These are phyloP conservation scores for Etia nguti DNA, from an alignment of 2,113 vertebrate genomes.

Conservation along the genomic window DNA sequence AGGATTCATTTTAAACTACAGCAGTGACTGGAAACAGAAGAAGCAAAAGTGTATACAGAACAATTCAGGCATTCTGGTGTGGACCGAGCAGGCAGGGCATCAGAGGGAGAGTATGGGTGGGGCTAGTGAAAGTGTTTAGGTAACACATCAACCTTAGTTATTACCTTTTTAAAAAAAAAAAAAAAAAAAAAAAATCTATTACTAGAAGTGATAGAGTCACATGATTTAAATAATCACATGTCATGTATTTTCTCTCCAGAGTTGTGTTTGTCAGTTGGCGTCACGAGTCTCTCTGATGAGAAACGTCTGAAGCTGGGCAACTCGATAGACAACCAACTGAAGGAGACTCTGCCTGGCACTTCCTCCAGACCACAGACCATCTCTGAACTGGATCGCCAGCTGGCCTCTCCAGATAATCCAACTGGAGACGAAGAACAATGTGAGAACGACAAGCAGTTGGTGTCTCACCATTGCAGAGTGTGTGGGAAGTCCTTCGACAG, in stretches of 20 bases:
- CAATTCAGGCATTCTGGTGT: neutral
- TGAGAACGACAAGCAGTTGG: neutral
- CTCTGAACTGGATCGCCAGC: neutral
- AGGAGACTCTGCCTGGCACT: neutral
- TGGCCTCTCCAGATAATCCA: neutral
- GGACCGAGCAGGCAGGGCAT: neutral
- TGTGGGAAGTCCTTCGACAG: conserved; percentile 36
- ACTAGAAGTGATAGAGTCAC: neutral
- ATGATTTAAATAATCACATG: neutral
- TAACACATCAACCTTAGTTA: neutral
- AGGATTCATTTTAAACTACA: neutral
- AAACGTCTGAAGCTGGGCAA: neutral
- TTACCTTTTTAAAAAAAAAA: neutral
- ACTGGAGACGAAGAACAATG: neutral
- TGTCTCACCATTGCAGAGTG: conserved; percentile 25
- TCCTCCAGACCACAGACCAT: neutral
- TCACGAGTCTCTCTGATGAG: neutral
- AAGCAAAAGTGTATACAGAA: neutral
- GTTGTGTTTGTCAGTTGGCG: neutral
- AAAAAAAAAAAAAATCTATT: neutral
- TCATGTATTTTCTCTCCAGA: conserved; percentile 21
- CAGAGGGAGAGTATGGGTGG: neutral
- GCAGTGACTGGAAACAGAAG: neutral
- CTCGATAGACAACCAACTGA: neutral
- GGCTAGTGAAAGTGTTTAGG: neutral